A percentile compares a stretch with the other conserved stretches of the same genome.
phyloP scores from a whole-genome alignment of 2,797 vertebrate genomes.

The Lindbergichthys nudifrons region DNA sequence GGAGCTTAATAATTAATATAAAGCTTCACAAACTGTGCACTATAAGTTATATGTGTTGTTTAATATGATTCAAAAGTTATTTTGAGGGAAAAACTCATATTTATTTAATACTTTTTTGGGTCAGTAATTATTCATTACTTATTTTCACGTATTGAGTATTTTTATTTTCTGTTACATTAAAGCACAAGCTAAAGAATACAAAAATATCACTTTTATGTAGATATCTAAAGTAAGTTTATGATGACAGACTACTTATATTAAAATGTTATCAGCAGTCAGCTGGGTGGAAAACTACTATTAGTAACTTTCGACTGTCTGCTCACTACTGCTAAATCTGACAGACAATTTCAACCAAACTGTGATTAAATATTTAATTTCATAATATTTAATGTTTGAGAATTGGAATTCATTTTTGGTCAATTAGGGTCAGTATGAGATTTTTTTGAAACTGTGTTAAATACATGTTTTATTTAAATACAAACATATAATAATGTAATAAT shows the following conservation, averaged over 20 bases:
- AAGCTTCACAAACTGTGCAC: neutral
- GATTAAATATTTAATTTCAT: neutral
- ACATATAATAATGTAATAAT: neutral
- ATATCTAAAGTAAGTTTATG: slow-evolving; percentile 14
- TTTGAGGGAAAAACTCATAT: too few species aligned
- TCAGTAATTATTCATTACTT: neutral
- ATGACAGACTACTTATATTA: slow-evolving; percentile 32
- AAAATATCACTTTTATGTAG: slow-evolving; percentile 17
- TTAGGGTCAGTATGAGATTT: slow-evolving; percentile 9
- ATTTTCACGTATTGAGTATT: slow-evolving; percentile 19
- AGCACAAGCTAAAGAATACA: slow-evolving; percentile 1
- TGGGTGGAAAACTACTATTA: slow-evolving; percentile 19
- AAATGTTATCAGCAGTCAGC: slow-evolving; percentile 41
- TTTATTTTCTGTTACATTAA: slow-evolving; percentile 14
- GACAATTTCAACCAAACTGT: neutral
- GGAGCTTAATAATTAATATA: neutral
- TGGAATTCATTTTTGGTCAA: slow-evolving; percentile 23
- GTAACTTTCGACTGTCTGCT: slow-evolving; percentile 20
- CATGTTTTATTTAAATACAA: neutral
- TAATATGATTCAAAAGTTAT: neutral
- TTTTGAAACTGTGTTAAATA: neutral
- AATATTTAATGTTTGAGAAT: slow-evolving; percentile 12
- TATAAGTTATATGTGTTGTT: neutral
- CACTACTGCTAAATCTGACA: slow-evolving; percentile 31
- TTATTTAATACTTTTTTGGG: too few species aligned